These are phyloP conservation scores for Pammene aurita DNA, from an alignment of 2,888 invertebrate genomes.

Conservation along the genomic window DNA sequence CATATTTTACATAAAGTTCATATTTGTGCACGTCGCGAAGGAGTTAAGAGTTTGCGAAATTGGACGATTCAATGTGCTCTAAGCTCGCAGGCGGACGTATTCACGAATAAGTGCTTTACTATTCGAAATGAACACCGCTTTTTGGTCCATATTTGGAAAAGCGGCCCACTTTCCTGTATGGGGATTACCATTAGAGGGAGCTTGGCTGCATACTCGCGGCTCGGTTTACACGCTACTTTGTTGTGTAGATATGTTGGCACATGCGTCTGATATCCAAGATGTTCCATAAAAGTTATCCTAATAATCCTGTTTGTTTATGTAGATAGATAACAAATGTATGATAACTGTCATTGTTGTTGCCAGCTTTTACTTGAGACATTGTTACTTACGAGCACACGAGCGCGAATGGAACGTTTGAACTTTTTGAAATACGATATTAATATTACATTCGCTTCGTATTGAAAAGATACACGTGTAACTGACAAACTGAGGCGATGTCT, in stretches of 20 bases:
- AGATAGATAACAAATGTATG: neutral
- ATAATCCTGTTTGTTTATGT: slow-evolving; percentile 20
- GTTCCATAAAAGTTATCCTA: slow-evolving; percentile 44
- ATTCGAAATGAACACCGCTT: slow-evolving; percentile 71
- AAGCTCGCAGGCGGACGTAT: slow-evolving; percentile 69
- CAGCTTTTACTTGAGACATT: slow-evolving; percentile 2
- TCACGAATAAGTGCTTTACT: slow-evolving; percentile 72
- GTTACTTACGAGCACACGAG: neutral
- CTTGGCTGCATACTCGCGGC: slow-evolving; percentile 48
- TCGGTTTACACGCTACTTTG: slow-evolving; percentile 40
- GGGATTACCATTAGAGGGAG: slow-evolving; percentile 63
- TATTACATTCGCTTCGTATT: neutral
- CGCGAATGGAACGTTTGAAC: slow-evolving; percentile 31
- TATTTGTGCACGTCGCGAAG: neutral
- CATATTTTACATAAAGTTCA: slow-evolving; percentile 3
- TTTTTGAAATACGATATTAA: slow-evolving; percentile 1
- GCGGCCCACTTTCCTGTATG: slow-evolving; percentile 59
- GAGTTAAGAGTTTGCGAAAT: slow-evolving; percentile 11
- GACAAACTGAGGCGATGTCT: slow-evolving; percentile 33
- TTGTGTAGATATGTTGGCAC: slow-evolving; percentile 44
- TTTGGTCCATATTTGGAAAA: slow-evolving; percentile 67
- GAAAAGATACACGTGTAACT: slow-evolving; percentile 17
- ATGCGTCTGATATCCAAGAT: slow-evolving; percentile 50
- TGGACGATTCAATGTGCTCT: slow-evolving; percentile 61
- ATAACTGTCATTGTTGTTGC: neutral